phyloP scores from a whole-genome alignment of 2,888 invertebrate species.

The Oxytorus armatus region DNA sequence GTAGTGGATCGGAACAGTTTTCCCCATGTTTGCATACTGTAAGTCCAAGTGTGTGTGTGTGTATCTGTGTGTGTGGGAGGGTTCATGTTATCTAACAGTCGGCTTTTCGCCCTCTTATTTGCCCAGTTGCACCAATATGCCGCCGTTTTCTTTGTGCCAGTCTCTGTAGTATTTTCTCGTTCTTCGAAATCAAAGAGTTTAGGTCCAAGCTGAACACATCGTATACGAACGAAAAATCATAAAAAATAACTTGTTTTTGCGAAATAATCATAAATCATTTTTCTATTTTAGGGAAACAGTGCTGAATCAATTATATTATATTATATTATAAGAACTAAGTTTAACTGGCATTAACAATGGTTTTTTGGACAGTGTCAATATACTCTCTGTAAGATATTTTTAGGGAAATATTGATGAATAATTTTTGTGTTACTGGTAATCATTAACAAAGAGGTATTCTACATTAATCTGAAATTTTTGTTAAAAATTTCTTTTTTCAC shows the following conservation, averaged over 20 bases:
- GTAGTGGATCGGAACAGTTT: constrained; percentile 76
- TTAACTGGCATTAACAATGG: too few relatives aligned
- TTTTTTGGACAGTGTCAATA: too few relatives aligned
- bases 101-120: constrained; percentile 57
- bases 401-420: too few relatives aligned
- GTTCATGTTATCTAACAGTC: constrained; percentile 56
- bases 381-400: too few relatives aligned
- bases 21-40: constrained; percentile 51
- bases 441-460: too few relatives aligned
- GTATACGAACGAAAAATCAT: background rate
- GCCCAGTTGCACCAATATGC: constrained; percentile 71
- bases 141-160: constrained; percentile 47
- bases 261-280: background rate
- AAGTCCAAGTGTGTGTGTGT: constrained; percentile 14
- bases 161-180: constrained; percentile 27
- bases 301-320: background rate
- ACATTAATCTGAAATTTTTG: too few relatives aligned
- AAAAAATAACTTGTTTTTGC: background rate
- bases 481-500: too few relatives aligned
- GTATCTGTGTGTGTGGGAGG: background rate
- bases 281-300: background rate
- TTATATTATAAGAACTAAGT: background rate
- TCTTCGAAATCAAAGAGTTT: constrained; percentile 34
- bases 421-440: too few relatives aligned
- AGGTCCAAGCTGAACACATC: background rate